phyloP scores from a whole-genome alignment of 2,113 vertebrate genomes.

The Morone saxatilis region DNA sequence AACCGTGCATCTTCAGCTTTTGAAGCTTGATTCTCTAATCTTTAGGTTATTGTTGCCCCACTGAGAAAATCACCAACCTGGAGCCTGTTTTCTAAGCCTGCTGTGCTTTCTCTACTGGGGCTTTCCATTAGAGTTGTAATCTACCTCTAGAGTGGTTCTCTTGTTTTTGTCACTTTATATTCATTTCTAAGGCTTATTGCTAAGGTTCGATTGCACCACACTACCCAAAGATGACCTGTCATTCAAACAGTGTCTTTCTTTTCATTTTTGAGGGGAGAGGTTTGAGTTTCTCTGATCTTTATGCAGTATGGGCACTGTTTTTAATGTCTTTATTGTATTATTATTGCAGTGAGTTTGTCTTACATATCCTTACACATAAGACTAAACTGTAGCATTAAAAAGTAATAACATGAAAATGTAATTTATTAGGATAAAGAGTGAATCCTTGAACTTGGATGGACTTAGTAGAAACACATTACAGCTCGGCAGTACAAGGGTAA shows the following conservation, averaged over 20 bases:
- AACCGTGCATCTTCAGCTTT: conserved; percentile 6
- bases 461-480: not conserved
- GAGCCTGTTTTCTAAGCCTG: conserved; percentile 14
- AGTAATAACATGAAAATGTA: not conserved
- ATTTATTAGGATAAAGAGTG: not conserved
- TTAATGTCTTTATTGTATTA: not conserved
- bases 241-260: not conserved
- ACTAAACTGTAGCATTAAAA: not conserved
- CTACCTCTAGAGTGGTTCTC: not conserved
- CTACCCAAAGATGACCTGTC: conserved; percentile 2
- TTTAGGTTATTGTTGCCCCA: conserved; percentile 26
- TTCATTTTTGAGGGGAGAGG: too few species aligned
- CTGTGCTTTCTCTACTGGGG: conserved; percentile 30
- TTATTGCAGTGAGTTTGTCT: not conserved
- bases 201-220: not conserved
- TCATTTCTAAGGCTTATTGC: not conserved
- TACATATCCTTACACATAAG: not conserved
- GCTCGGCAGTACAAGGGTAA: not conserved
- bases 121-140: conserved; percentile 11
- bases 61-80: conserved; percentile 57
- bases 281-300: too few species aligned
- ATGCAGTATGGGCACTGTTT: not conserved
- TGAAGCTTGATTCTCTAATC: conserved; percentile 32
- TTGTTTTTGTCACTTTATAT: not conserved
- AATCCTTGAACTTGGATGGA: not conserved